Evolutionary conservation across 2,888 invertebrate genomes (phyloP).

Genomic region (Limnephilus lunatus): DNA sequence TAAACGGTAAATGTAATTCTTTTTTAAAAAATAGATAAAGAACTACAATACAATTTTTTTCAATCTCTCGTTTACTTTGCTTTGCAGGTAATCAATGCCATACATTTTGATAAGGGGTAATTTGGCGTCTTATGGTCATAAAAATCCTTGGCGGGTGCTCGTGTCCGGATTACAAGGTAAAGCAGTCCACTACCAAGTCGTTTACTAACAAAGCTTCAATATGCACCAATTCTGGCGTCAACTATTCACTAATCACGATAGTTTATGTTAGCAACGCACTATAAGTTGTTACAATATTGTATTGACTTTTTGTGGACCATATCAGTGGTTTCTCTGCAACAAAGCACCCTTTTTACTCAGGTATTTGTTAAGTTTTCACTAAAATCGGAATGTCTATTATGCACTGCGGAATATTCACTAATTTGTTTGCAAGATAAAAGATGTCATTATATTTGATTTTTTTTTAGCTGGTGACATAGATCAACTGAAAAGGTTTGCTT

Average conservation of each 20-base stretch:
- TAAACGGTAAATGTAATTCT: conserved; percentile 41
- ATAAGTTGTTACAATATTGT: not conserved
- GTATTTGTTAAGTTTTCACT: not conserved
- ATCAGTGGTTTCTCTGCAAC: not conserved
- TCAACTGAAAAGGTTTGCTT: conserved; percentile 89
- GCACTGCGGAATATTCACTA: not conserved
- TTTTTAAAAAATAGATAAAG: conserved; percentile 21
- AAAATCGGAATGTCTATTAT: not conserved
- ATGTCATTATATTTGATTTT: conserved; percentile 26
- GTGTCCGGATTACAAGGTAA: conserved; percentile 91
- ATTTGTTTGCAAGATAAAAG: not conserved
- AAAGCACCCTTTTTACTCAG: not conserved
- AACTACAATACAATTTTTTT: conserved; percentile 40
- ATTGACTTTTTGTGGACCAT: conserved; percentile 3
- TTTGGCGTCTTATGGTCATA: conserved; percentile 90
- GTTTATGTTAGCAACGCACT: conserved; percentile 3
- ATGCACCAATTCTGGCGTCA: not conserved
- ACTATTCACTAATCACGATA: conserved; percentile 8
- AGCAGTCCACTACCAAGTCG: not conserved
- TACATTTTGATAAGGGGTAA: conserved; percentile 94
- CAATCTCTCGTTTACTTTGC: conserved; percentile 24
- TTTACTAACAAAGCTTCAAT: not conserved
- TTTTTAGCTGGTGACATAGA: conserved; percentile 85
- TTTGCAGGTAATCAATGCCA: conserved; percentile 79
- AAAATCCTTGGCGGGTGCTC: conserved; percentile 91